Base-by-base conservation (phyloP, 2,113 vertebrate species). In the Barnardius zonarius region DNA sequence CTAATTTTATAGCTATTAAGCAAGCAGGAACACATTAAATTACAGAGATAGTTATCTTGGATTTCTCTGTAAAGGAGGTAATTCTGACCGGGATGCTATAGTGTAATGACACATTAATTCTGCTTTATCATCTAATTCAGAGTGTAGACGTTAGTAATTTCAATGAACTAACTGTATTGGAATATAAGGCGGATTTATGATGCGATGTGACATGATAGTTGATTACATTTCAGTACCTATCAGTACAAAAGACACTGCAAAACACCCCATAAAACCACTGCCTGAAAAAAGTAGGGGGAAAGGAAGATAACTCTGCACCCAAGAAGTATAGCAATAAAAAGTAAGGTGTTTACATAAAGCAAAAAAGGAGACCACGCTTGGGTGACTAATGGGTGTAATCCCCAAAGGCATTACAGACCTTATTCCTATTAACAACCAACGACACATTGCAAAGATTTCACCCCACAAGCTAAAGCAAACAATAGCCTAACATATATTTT, bases 1-100 rank as follows among this genome's bases (percentile, higher is more conserved):
- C 10, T 88, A 69, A 5, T 43, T 86, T 96, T 86, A 86, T n/a
- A 81, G 55, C 59, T 90, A 64, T 75, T 83, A 96, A 92, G 85
- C 63, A 94, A 92, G 79, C 13, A 2, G 48, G 63, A 86, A 15
- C 73, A 78, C 72, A 68, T 78, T 90, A 95, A 93, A 93, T 93
- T 93, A 85, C 51, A 78, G 51, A 78, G 82, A 83, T 64, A 46
- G 79, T 81, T 92, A 94, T 81, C 84, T 83, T 35, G n/a, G 35
- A 74, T 70, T 59, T 85, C 75, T 81, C 46, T 57, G 28, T 75
- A 67, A 74, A 86, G 91, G 61, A 95, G 28, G 68, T 39, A 83
- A 64, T 96, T 93, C 51, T 88, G 83, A 41, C 68, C 61, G 46
- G 82, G 80, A 64, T 88, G 51, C 82, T 87, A 24, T 11, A 39